These are phyloP conservation scores for Corythornis leucogaster DNA, from an alignment of 2,797 vertebrate species.

Conservation along the genomic window DNA sequence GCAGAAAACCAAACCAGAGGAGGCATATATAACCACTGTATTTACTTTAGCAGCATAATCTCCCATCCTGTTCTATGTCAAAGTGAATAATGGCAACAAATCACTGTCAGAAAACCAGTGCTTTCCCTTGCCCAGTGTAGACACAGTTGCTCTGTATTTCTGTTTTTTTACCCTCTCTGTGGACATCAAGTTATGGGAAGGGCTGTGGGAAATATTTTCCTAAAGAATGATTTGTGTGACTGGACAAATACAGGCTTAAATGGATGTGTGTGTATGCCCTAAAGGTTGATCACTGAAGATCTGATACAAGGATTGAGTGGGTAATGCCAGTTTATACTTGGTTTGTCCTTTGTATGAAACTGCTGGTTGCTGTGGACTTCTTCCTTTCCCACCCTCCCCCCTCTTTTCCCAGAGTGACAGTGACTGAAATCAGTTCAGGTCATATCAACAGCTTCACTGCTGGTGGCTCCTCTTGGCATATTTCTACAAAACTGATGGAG, in stretches of 20 bases:
- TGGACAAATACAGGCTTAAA: conserved; percentile 61
- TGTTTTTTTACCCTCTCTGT: conserved; percentile 51
- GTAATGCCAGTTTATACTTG: conserved; percentile 50
- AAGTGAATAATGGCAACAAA: conserved; percentile 43
- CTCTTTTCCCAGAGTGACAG: background rate
- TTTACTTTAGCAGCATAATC: conserved; percentile 43
- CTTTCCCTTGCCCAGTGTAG: conserved; percentile 20
- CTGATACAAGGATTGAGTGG: conserved; percentile 49
- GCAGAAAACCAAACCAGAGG: conserved; percentile 32
- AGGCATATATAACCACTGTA: background rate
- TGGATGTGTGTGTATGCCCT: conserved; percentile 40
- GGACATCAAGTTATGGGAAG: conserved; percentile 53
- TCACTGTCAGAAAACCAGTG: conserved; percentile 15
- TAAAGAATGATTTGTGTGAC: conserved; percentile 54
- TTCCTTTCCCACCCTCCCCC: conserved; percentile 56
- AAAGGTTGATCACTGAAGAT: conserved; percentile 11
- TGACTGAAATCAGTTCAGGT: background rate
- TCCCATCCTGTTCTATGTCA: conserved; percentile 31
- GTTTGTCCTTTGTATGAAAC: conserved; percentile 29
- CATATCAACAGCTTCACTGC: background rate
- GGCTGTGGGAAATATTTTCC: conserved; percentile 63
- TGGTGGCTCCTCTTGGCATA: background rate
- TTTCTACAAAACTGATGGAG: background rate
- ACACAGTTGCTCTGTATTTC: conserved; percentile 2
- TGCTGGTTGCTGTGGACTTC: background rate